Base-by-base conservation (phyloP, 2,113 vertebrate genomes). In the Astatoreochromis straeleni region DNA sequence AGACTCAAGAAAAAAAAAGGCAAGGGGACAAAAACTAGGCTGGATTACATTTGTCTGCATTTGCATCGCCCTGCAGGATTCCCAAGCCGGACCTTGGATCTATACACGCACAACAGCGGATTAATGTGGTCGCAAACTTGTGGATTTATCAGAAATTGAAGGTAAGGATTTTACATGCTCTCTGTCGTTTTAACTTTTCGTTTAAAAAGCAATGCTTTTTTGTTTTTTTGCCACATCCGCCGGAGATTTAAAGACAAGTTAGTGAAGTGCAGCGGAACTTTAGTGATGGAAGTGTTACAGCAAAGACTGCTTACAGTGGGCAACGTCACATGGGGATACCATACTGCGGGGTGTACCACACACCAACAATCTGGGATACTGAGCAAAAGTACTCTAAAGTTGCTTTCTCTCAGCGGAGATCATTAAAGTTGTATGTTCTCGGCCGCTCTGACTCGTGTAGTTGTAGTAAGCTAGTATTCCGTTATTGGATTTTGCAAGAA, bases 121-220 rank as follows among this genome's bases (percentile, higher is more conserved):
- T 96, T 95, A 89, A 96, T 96, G 96, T 88, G 88, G 87, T 87
- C 83, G 47, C 90, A 86, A 65, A 58, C 80, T 51, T 78, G 82
- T 85, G 95, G 96, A 96, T 83, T 89, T 75, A 92, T 93, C 94
- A 75, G 40, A 89, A 91, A 40, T 24, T 94, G 78, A 94, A 96
- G 96, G 96, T 97, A 96, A 82, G 96, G 19, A 7, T 24, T 81
- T 90, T 55, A 81, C 51, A 35, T 13, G 58, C 80, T 65, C 9
- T 78, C 9, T 75, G 24, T 7, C 9, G 9, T 21, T 65, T 65
- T 65, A 38, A 38, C 6, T 5, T 65, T 38, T 65, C 2, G 7
- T 21, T 38, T 65, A 17, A 80, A 65, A 11, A 47, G 42, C 9
- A 3, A 75, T 19, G 6, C 3, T 2, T 75, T 68, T 35, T 35